Base-by-base conservation (phyloP, 2,113 vertebrate genomes). In the Hoplias malabaricus region DNA sequence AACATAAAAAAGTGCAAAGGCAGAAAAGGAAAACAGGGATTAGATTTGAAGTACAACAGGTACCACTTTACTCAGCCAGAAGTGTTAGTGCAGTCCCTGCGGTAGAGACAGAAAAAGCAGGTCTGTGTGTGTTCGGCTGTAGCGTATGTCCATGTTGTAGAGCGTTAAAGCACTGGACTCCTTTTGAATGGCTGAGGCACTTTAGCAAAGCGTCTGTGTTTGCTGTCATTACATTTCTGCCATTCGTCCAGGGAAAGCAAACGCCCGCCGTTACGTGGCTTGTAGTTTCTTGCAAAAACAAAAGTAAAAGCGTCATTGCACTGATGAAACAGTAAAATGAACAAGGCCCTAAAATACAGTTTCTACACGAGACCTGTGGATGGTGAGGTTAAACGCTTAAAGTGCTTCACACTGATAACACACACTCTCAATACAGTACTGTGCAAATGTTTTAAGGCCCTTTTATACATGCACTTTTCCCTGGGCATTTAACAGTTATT, bases 281-380 rank as follows among this genome's bases (percentile, higher is more conserved):
- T 73, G 56, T 88, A 90, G 57, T 89, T 91, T 0, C 91, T 91
- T 78, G 65, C 13, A 69, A 79, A 69, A 6, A 62, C 3, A 67
- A 79, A 85, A 23, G 59, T 84, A 6, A 75, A 23, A 62, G 23
- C n/a, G 12, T 13, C 11, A 59, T 21, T 8, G 3, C 42, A 23
- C 40, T 21, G 11, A 46, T 3, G 40, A 65, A 14, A 50, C 14
- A 25, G 25, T 12, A 33, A 2, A 36, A 50, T 23, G 5, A 19
- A 19, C 4, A 27, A 59, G 12, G 6, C 2, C 1, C 27, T 31
- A 23, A 29, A 29, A 12, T 16, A n/a, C n/a, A n/a, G n/a, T n/a
- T 42, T 48, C 43, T 48, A 56, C 2, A 25, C n/a, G 25, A 42
- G n/a, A n/a, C n/a, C n/a, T n/a, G n/a, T n/a, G n/a, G n/a, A n/a